Percentiles rank a stretch among this genome's conserved stretches.
phyloP scores from a whole-genome alignment of 2,888 invertebrate species.

The Oscheius onirici region DNA sequence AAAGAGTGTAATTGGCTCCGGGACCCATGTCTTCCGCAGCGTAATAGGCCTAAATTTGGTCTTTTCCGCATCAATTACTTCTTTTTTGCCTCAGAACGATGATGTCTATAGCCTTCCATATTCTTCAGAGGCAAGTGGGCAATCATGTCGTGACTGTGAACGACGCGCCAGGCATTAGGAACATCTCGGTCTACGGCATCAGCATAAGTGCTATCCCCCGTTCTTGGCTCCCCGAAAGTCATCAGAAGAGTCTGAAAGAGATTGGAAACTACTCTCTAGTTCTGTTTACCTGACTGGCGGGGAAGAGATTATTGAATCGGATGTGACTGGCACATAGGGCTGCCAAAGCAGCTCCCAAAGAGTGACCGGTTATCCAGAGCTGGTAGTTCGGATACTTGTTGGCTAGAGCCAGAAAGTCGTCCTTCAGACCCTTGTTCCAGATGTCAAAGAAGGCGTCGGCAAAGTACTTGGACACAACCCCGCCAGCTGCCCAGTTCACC shows the following conservation, averaged over 20 bases:
- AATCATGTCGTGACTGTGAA: constrained; percentile 57
- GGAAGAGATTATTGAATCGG: constrained; percentile 10
- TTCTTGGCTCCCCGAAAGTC: constrained; percentile 61
- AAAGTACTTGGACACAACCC: constrained; percentile 55
- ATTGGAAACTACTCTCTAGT: not conserved
- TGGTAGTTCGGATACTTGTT: constrained; percentile 54
- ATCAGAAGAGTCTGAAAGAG: constrained; percentile 47
- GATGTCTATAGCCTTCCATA: constrained; percentile 55
- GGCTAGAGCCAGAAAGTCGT: constrained; percentile 45
- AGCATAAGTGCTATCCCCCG: constrained; percentile 53
- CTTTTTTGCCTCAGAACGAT: constrained; percentile 48
- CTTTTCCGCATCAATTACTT: not conserved
- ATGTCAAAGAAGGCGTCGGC: constrained; percentile 52
- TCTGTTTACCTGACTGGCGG: constrained; percentile 34
- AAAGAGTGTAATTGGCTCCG: constrained; percentile 41
- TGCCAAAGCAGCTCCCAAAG: constrained; percentile 60
- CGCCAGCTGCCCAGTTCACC: constrained; percentile 56
- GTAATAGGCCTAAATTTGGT: constrained; percentile 44
- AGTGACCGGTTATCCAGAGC: constrained; percentile 54
- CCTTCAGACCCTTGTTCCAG: constrained; percentile 57
- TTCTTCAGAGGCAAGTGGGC: constrained; percentile 56
- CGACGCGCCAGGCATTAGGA: constrained; percentile 52
- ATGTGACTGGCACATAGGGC: constrained; percentile 50
- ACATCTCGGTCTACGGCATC: constrained; percentile 44
- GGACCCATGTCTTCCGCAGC: constrained; percentile 52